A percentile compares a stretch with the other conserved stretches of the same genome.
phyloP scores from a whole-genome alignment of 2,797 vertebrate genomes.

The Vespertilio murinus region DNA sequence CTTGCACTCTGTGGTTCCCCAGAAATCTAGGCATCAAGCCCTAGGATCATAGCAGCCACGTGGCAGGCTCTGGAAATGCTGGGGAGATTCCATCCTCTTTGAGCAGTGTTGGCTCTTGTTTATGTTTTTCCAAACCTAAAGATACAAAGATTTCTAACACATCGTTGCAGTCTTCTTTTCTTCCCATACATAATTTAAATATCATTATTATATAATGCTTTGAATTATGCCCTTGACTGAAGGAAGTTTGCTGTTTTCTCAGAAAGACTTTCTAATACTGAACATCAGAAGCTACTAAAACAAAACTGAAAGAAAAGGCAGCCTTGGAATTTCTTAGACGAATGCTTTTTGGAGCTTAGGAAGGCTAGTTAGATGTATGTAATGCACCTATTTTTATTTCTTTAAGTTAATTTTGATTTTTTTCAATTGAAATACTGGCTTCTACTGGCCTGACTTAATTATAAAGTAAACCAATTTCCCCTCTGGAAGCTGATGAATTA shows the following conservation, averaged over 20 bases:
- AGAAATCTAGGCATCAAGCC: neutral
- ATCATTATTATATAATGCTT: slow-evolving; percentile 11
- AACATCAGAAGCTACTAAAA: neutral
- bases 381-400: neutral
- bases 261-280: neutral
- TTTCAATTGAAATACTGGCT: neutral
- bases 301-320: neutral
- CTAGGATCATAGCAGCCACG: neutral
- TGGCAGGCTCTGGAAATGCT: neutral
- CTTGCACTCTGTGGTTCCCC: neutral
- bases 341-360: slow-evolving; percentile 35
- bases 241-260: slow-evolving; percentile 30
- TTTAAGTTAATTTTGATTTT: slow-evolving; percentile 49
- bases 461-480: slow-evolving; percentile 26
- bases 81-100: neutral
- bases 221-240: neutral
- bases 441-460: slow-evolving; percentile 49
- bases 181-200: slow-evolving; percentile 47
- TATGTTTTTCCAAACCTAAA: slow-evolving; percentile 35
- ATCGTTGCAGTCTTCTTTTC: slow-evolving; percentile 38
- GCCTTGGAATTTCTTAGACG: neutral
- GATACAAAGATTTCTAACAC: neutral
- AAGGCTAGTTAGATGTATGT: neutral
- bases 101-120: neutral
- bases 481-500: neutral